Percentiles rank a stretch among this genome's conserved stretches.
Evolutionary conservation across 1,140 invertebrate species (phyloP).

Genomic region (Phymastichus coffea): DNA sequence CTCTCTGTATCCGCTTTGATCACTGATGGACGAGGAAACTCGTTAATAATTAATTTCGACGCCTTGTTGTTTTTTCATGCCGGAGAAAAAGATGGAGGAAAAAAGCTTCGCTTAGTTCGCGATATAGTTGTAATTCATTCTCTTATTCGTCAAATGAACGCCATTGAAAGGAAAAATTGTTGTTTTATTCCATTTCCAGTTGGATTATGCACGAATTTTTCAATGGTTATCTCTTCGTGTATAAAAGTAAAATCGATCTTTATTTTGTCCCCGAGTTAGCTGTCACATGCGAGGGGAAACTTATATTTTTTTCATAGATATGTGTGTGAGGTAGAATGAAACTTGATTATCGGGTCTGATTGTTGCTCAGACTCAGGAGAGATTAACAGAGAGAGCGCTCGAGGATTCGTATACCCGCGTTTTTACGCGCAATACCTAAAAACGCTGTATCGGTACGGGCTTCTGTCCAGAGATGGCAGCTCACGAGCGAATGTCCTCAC

Average conservation of each 20-base stretch:
- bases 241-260: conserved; percentile 13
- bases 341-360: too few relatives aligned
- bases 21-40: neutral
- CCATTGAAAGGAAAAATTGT: too few relatives aligned
- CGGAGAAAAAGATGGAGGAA: neutral
- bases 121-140: neutral
- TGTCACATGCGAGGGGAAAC: too few relatives aligned
- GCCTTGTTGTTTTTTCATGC: neutral
- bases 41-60: conserved; percentile 2
- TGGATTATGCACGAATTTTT: neutral
- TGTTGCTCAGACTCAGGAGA: too few relatives aligned
- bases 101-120: neutral
- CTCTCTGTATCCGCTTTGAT: neutral
- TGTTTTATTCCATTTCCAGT: too few relatives aligned
- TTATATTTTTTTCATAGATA: neutral
- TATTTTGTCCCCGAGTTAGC: neutral
- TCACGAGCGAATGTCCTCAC: conserved; percentile 36
- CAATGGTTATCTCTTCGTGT: conserved; percentile 6
- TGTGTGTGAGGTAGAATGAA: too few relatives aligned
- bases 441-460: conserved; percentile 42
- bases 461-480: conserved; percentile 50
- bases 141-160: too few relatives aligned
- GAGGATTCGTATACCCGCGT: conserved; percentile 37
- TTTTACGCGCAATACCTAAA: conserved; percentile 47
- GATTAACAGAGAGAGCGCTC: too few relatives aligned